Base-by-base conservation (phyloP, 2,797 vertebrate genomes). In the Anabas testudineus region DNA sequence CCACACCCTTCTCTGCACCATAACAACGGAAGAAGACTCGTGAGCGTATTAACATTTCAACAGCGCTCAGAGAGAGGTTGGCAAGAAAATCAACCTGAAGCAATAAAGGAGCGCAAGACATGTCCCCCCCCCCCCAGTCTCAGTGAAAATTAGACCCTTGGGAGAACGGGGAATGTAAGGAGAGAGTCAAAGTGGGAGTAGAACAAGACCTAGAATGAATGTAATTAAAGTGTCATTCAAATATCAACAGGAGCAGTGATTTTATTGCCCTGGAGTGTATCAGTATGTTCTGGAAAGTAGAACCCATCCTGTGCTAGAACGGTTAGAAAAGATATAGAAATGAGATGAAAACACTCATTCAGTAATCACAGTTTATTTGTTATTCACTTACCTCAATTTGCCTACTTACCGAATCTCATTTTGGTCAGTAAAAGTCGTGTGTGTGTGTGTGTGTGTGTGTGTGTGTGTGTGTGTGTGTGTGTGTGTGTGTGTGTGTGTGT, bases 401-500 rank as follows among this genome's bases (percentile, higher is more conserved):
- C 51, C 48, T 15, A 48, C 43, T 56, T 56, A 48, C 45, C 60
- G 34, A 22, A 62, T 57, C 30, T 57, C 16, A 55, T 66, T 73
- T 36, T 56, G 24, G 70, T 66, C 34, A 48, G 36, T 37, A 63
- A 76, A 57, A 21, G 16, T 59, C 63, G 34, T 61, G 58, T 22
- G 60, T 32, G 12, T 47, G 58, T 28, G n/a, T 52, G 76, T 72
- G 10, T 32, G 58, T 67, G 37, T 63, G 58, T 24, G 59, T 36
- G 10, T 46, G 57, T 32, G 18, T 51, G 76, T 74, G 39, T 22
- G 9, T 67, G 41, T 63, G 58, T 24, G 59, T 36, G 10, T 46
- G 60, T 32, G 18, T 51, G 76, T 74, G 39, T 22, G 9, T 67
- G 41, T 62, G 57, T 24, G 59, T 34, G 10, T 46, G 60, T 30